These are phyloP conservation scores for Callinectes sapidus DNA, from an alignment of 2,888 invertebrate genomes.

Conservation along the genomic window DNA sequence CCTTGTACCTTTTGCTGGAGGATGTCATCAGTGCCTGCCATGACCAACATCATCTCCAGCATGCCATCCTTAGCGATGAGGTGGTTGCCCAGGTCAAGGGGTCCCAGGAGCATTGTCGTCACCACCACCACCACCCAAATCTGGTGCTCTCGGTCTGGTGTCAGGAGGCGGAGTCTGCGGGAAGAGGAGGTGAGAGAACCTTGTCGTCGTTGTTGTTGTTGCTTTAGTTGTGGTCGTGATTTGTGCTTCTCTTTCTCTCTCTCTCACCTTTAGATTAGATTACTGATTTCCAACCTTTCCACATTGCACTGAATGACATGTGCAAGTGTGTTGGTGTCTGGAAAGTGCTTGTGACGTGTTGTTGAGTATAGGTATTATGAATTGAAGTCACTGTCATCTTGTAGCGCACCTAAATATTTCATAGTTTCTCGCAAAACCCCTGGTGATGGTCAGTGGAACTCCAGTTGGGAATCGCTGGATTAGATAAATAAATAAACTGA, in stretches of 20 bases:
- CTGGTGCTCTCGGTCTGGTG: slow-evolving; percentile 92
- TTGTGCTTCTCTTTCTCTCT: neutral
- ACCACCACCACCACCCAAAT: slow-evolving; percentile 89
- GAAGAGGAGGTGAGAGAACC: neutral
- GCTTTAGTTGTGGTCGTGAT: neutral
- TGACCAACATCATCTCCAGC: slow-evolving; percentile 95
- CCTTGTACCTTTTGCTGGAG: slow-evolving; percentile 81
- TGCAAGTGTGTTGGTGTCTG: too few relatives aligned
- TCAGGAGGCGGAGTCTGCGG: slow-evolving; percentile 84
- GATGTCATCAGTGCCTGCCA: slow-evolving; percentile 94
- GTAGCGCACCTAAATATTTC: too few relatives aligned
- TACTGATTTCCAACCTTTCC: too few relatives aligned
- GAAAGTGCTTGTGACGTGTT: too few relatives aligned
- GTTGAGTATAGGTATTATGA: too few relatives aligned
- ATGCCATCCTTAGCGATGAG: slow-evolving; percentile 83
- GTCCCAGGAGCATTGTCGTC: slow-evolving; percentile 91
- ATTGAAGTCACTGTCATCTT: too few relatives aligned
- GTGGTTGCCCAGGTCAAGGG: slow-evolving; percentile 92
- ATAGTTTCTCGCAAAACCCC: too few relatives aligned
- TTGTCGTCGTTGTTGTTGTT: neutral
- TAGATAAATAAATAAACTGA: too few relatives aligned
- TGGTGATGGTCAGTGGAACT: too few relatives aligned
- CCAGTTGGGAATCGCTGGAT: too few relatives aligned
- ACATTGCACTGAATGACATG: too few relatives aligned
- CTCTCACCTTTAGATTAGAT: too few relatives aligned